Evolutionary conservation across 2,113 vertebrate genomes (phyloP).

Genomic region (Orientallactaga bullata): DNA sequence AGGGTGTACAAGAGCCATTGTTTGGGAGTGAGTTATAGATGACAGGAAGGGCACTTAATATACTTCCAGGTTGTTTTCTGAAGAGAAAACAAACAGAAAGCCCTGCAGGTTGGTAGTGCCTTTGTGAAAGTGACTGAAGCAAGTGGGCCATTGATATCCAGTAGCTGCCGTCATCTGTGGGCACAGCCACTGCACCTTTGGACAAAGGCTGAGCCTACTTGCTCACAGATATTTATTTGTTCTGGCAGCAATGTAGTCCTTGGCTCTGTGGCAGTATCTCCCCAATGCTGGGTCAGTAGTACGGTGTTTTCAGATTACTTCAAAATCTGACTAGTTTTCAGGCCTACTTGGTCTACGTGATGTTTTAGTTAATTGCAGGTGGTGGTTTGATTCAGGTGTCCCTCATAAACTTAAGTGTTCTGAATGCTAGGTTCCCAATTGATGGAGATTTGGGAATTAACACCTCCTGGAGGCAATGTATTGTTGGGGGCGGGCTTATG

Average conservation of each 20-base stretch:
- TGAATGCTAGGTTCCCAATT: too few relatives aligned
- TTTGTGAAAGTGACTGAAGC: rapidly evolving
- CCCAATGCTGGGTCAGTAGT: not conserved
- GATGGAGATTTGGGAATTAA: too few relatives aligned
- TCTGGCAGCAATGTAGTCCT: too few relatives aligned
- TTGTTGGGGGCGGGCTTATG: too few relatives aligned
- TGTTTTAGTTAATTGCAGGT: too few relatives aligned
- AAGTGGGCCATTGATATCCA: not conserved
- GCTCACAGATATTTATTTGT: rapidly evolving
- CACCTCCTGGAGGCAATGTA: too few relatives aligned
- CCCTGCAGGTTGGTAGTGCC: rapidly evolving
- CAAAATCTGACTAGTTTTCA: not conserved
- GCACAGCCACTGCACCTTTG: not conserved
- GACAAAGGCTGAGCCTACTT: not conserved
- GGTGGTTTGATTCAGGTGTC: too few relatives aligned
- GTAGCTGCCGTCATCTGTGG: too few relatives aligned
- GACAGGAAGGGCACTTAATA: not conserved
- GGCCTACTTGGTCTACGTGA: not conserved
- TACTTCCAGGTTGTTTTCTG: not conserved
- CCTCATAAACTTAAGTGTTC: too few relatives aligned
- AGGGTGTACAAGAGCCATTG: not conserved
- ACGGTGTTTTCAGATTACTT: not conserved
- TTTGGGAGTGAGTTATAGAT: not conserved
- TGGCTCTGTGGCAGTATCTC: rapidly evolving
- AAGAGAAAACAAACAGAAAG: rapidly evolving